Evolutionary conservation across 2,113 vertebrate species (phyloP).

Genomic region (Oceanites oceanicus): DNA sequence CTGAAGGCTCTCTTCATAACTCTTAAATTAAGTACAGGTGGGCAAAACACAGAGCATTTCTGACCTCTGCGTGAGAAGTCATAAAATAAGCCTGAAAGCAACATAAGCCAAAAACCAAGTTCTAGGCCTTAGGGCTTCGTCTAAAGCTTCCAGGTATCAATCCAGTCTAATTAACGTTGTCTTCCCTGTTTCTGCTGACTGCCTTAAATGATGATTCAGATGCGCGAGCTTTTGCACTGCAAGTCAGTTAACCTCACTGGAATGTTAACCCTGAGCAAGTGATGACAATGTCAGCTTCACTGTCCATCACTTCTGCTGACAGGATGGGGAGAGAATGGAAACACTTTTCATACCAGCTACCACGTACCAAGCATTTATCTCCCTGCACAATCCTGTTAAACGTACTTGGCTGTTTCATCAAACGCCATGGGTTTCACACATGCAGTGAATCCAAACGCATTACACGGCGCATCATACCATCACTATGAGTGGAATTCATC

Average conservation of each 20-base stretch:
- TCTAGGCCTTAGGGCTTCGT: background rate
- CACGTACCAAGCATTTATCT: background rate
- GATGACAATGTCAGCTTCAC: background rate
- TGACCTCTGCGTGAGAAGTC: background rate
- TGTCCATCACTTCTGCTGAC: background rate
- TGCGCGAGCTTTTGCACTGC: background rate
- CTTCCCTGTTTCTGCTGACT: background rate
- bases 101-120: background rate
- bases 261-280: background rate
- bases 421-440: background rate
- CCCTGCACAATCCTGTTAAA: background rate
- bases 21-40: background rate
- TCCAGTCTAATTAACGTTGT: background rate
- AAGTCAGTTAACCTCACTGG: background rate
- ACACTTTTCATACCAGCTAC: background rate
- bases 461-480: fast-evolving
- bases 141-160: background rate
- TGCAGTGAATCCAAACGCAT: background rate
- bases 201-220: background rate
- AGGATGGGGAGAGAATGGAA: background rate
- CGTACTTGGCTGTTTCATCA: background rate
- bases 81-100: background rate
- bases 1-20: background rate
- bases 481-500: background rate
- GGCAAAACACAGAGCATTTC: background rate